phyloP scores from a whole-genome alignment of 2,888 invertebrate genomes.

The Oscheius sp. region DNA sequence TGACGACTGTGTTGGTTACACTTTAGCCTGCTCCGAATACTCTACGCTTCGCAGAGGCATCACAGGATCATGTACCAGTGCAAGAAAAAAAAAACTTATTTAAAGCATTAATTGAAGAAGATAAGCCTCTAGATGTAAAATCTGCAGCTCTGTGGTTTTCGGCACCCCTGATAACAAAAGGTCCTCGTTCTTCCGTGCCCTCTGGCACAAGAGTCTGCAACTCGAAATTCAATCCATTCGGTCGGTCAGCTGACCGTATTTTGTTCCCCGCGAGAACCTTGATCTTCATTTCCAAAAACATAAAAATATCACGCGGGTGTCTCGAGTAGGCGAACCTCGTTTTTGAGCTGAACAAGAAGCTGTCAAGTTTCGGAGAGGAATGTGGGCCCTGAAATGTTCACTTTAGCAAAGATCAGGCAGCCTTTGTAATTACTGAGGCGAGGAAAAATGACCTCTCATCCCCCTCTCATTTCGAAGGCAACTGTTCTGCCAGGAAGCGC shows the following conservation, averaged over 20 bases:
- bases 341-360: constrained; percentile 21
- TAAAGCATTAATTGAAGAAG: too few species aligned
- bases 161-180: too few species aligned
- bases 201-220: not conserved
- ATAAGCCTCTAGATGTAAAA: too few species aligned
- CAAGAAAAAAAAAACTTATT: too few species aligned
- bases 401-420: not conserved
- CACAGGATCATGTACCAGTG: too few species aligned
- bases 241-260: constrained; percentile 22
- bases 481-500: not conserved
- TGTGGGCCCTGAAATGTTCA: constrained; percentile 1
- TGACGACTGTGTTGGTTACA: too few species aligned
- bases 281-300: not conserved
- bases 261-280: not conserved
- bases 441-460: constrained; percentile 25
- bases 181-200: too few species aligned
- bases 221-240: not conserved
- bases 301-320: constrained; percentile 5
- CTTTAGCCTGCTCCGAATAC: too few species aligned
- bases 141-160: too few species aligned
- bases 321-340: constrained; percentile 21
- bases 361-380: not conserved
- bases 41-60: too few species aligned
- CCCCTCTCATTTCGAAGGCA: not conserved
- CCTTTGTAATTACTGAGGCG: not conserved